Base-by-base conservation (phyloP, 53 echinoderm and acorn worm genomes). In the Astropecten irregularis region DNA sequence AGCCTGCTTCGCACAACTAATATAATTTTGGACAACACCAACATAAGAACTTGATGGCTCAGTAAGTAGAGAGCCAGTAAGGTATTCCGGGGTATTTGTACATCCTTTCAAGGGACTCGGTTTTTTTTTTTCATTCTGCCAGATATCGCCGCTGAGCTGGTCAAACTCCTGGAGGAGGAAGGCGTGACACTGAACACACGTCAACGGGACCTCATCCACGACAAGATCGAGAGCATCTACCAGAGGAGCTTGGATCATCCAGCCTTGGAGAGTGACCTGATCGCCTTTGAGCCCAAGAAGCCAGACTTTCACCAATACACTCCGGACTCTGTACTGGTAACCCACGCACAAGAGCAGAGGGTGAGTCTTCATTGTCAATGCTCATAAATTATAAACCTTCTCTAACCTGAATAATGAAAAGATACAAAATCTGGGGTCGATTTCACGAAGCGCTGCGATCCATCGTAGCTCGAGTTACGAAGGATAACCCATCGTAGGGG, bases 241-340 rank as follows among this genome's bases (percentile, higher is more conserved):
- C 56, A 87, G 42, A 56, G 69, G 69, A 87, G 87, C 69, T 56
- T 68, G 29, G 79, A 79, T 48, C 87, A 87, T 22, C 87, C 87
- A 1, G 68, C 77, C 33, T 26, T 77, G 34, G 48, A 54, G 3
- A 79, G 87, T 44, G 61, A 66, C 40, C 38, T 66, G 4, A 23
- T 66, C 21, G 66, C 66, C 37, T 66, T 30, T 39, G 28, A 37
- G 66, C 66, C 66, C 4, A 66, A 66, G 22, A 66, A 66, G 20
- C 66, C 66, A 18, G 66, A 66, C 66, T 66, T 15, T 39, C 66
- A 66, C 66, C n/a, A 19, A 20, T 66, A 66, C 66, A 66, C 66
- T 13, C 66, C 66, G 38, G 40, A 66, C 25, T 66, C 66, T 16
- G 66, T 66, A 19, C 19, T 66, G n/a, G 33, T 14, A 32, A 21